These are phyloP conservation scores for Eptesicus fuscus DNA, from an alignment of 2,113 vertebrate genomes.

Conservation along the genomic window DNA sequence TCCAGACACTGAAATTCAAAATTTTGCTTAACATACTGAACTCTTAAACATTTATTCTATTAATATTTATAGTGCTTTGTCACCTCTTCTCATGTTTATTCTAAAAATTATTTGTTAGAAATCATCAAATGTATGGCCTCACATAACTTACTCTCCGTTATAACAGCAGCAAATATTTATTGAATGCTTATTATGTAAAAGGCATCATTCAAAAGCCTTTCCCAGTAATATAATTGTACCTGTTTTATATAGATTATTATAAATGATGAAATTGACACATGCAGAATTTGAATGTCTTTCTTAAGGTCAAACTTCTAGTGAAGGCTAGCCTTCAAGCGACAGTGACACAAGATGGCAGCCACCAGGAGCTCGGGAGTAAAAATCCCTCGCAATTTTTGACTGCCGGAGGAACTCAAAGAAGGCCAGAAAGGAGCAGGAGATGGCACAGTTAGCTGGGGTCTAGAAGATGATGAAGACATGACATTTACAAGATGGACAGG, in stretches of 20 bases:
- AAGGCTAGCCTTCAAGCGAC: too few species aligned
- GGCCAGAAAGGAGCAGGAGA: too few species aligned
- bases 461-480: too few species aligned
- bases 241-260: not conserved
- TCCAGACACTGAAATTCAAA: not conserved
- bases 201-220: not conserved
- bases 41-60: not conserved
- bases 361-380: too few species aligned
- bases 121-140: not conserved
- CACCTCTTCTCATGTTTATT: not conserved
- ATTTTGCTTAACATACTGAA: not conserved
- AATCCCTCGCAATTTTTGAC: too few species aligned
- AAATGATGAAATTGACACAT: not conserved
- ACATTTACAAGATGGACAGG: too few species aligned
- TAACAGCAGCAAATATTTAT: not conserved
- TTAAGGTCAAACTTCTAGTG: not conserved
- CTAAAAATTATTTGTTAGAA: not conserved
- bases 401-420: too few species aligned
- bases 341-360: too few species aligned
- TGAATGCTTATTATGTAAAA: not conserved
- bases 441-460: too few species aligned
- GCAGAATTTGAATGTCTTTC: not conserved
- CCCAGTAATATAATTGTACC: not conserved
- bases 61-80: not conserved
- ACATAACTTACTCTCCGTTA: not conserved